A percentile compares a stretch with the other conserved stretches of the same genome.
Conservation (phyloP, 1,140 invertebrate genomes). For the Orius insidiosus region DNA sequence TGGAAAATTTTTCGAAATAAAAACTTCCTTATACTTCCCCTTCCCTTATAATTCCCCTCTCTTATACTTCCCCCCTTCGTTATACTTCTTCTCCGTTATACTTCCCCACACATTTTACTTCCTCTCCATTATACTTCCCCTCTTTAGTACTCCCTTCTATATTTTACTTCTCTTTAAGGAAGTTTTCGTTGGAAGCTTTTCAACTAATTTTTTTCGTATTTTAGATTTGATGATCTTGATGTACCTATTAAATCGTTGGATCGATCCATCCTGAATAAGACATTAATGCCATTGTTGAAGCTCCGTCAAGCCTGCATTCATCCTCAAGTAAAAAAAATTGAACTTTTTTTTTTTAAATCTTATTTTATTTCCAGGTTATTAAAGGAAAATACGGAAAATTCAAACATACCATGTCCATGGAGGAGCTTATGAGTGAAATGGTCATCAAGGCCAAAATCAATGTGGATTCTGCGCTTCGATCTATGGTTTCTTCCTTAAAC, state of each 20-base stretch:
- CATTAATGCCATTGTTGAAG: conserved; percentile 43
- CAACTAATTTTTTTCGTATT: no score
- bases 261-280: conserved; percentile 23
- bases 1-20: no score
- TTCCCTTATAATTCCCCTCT: no score
- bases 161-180: no score
- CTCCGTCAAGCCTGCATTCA: conserved; percentile 56
- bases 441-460: conserved; percentile 44
- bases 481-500: conserved; percentile 44
- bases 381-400: conserved; percentile 36
- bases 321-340: conserved; percentile 31
- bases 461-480: conserved; percentile 44
- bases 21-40: no score
- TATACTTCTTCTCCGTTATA: no score
- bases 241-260: conserved; percentile 23
- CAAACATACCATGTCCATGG: conserved; percentile 43
- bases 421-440: conserved; percentile 44
- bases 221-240: conserved; percentile 18
- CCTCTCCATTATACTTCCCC: no score
- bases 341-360: background rate
- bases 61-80: no score
- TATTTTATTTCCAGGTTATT: conserved; percentile 27
- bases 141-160: no score
- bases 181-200: no score
- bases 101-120: no score